Evolutionary conservation across 2,888 invertebrate genomes (phyloP).

Genomic region (Cataglyphis rosenhaueri): DNA sequence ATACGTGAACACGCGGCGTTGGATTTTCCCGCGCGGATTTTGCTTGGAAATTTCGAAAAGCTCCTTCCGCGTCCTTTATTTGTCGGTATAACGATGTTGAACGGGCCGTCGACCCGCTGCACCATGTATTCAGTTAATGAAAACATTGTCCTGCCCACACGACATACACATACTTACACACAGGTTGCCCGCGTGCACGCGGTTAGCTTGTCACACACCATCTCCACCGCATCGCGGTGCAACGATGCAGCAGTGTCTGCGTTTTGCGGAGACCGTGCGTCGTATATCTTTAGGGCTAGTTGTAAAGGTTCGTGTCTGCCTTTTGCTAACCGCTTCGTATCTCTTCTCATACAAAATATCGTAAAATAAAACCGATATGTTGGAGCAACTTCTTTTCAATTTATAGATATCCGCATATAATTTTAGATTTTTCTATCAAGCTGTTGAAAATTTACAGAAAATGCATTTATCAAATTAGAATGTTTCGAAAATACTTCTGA

Average conservation of each 20-base stretch:
- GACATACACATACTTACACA: neutral
- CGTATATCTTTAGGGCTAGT: slow-evolving; percentile 41
- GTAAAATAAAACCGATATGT: neutral
- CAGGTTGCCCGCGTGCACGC: slow-evolving; percentile 65
- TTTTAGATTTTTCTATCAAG: neutral
- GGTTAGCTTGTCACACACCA: slow-evolving; percentile 76
- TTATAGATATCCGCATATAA: neutral
- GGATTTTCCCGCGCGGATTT: slow-evolving; percentile 49
- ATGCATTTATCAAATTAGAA: neutral
- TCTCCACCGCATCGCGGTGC: slow-evolving; percentile 69
- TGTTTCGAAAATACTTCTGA: neutral
- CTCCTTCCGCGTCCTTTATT: slow-evolving; percentile 51
- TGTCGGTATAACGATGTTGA: slow-evolving; percentile 56
- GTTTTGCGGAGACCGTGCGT: slow-evolving; percentile 29
- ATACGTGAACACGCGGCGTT: slow-evolving; percentile 41
- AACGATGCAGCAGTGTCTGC: slow-evolving; percentile 53
- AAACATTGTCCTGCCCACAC: slow-evolving; percentile 80
- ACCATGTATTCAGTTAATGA: slow-evolving; percentile 82
- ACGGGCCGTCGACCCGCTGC: slow-evolving; percentile 68
- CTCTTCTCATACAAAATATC: neutral
- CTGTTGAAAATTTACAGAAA: neutral
- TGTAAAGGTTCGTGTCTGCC: slow-evolving; percentile 4
- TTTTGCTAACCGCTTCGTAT: neutral
- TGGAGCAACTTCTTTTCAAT: neutral
- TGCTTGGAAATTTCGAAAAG: slow-evolving; percentile 46